These are phyloP conservation scores for Aethes cnicana DNA, from an alignment of 2,888 invertebrate species.

Conservation along the genomic window DNA sequence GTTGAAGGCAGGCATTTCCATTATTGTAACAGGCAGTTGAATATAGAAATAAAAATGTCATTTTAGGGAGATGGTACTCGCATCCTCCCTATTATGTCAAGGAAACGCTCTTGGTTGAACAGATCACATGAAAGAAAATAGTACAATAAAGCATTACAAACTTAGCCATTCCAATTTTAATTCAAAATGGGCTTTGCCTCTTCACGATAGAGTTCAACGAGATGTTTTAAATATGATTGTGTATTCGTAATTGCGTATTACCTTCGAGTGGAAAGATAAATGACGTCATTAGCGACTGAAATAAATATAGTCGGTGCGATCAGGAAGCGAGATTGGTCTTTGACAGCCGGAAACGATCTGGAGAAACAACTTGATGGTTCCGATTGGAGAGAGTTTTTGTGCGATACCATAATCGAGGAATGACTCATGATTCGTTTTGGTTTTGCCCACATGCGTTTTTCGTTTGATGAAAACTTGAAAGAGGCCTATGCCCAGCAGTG, in stretches of 20 bases:
- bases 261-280: constrained; percentile 36
- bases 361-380: background rate
- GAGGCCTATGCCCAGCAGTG: too few species aligned
- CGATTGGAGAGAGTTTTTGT: background rate
- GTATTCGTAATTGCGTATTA: constrained; percentile 36
- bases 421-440: too few species aligned
- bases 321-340: constrained; percentile 12
- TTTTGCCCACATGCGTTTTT: too few species aligned
- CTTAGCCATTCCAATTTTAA: constrained; percentile 31
- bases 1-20: too few species aligned
- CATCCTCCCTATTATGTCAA: constrained; percentile 43
- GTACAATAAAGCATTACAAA: constrained; percentile 41
- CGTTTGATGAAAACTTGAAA: too few species aligned
- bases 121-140: constrained; percentile 50
- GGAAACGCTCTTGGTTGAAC: constrained; percentile 50
- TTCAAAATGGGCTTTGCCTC: background rate
- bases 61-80: background rate
- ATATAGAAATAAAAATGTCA: background rate
- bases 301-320: constrained; percentile 11
- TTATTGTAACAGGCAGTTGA: background rate
- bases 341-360: constrained; percentile 1
- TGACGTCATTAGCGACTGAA: constrained; percentile 35
- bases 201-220: background rate
- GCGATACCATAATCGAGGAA: too few species aligned
- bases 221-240: constrained; percentile 14